Base-by-base conservation (phyloP, 2,113 vertebrate genomes). In the Strix aluco region DNA sequence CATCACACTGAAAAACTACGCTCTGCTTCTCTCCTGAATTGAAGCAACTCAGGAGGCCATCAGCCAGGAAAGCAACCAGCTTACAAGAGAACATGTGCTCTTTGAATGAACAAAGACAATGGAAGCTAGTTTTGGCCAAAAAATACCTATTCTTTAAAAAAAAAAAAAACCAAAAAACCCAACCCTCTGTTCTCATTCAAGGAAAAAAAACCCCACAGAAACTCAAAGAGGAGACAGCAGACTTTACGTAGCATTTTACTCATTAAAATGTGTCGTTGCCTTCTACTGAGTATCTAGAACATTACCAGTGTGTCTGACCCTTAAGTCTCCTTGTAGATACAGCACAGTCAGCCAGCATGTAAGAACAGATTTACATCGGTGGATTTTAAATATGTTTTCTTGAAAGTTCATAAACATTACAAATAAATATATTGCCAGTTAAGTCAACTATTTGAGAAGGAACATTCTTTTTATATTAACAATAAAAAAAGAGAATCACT, bases 271-370 rank as follows among this genome's bases (percentile, higher is more conserved):
- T 2, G 8, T 17, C 29, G 14, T 3, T 36, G 38, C 20, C 46
- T 40, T 26, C 17, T 11, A 8, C 2, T 6, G 38, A 30, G 13
- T 2, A 14, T 2, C 66, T 19, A 13, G 10, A 32, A 34, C 38
- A 6, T 44, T 3, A 11, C 20, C 27, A 15, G 25, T 5, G 13
- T 54, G 46, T 3, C 26, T 10, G 26, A 36, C 13, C 32, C 22
- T 15, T 16, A 6, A 8, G 17, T 11, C 26, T 57, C 11, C n/a
- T 2, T 11, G n/a, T 32, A 20, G 10, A 5, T 6, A 15, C 1
- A 44, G 26, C 19, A 8, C 0, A 5, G 16, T 4, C 44, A 7
- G 13, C 27, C 51, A 27, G 30, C 11, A 2, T 0, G 1, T 3
- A 30, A 26, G 30, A 44, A 40, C 7, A 44, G 21, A 42, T 6